Evolutionary conservation across 2,797 vertebrate genomes (phyloP).

Genomic region (Apogon hyalosoma): DNA sequence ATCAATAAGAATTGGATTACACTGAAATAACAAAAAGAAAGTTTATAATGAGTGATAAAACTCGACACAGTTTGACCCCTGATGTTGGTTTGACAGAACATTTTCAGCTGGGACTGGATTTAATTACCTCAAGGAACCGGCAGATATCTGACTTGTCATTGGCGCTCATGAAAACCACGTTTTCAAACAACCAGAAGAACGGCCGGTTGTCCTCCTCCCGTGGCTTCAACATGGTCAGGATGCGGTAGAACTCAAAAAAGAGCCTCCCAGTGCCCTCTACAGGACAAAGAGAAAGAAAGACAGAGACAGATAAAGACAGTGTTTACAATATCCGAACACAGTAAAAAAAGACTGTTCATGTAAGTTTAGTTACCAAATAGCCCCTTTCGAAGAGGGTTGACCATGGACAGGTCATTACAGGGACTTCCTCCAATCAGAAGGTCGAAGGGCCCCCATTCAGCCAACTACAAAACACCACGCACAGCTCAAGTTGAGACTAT

Average conservation of each 20-base stretch:
- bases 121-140: constrained; percentile 91
- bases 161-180: constrained; percentile 93
- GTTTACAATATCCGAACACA: background rate
- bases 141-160: constrained; percentile 93
- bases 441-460: constrained; percentile 97
- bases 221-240: constrained; percentile 90
- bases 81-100: background rate
- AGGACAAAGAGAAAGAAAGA: constrained; percentile 15
- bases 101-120: background rate
- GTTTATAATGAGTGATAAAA: background rate
- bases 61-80: background rate
- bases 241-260: constrained; percentile 96
- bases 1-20: constrained; percentile 93
- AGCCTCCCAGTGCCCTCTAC: constrained; percentile 94
- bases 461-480: constrained; percentile 82
- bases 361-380: constrained; percentile 86
- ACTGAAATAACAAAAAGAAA: constrained; percentile 76
- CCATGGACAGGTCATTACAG: constrained; percentile 92
- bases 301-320: background rate
- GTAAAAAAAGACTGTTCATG: background rate
- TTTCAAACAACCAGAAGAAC: constrained; percentile 98
- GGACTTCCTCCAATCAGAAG: constrained; percentile 95
- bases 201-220: constrained; percentile 90
- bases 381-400: constrained; percentile 92
- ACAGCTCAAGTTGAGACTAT: background rate